Percentiles rank a stretch among this genome's conserved stretches.
Evolutionary conservation across 2,797 vertebrate species (phyloP).

Genomic region (Propithecus perrieri): DNA sequence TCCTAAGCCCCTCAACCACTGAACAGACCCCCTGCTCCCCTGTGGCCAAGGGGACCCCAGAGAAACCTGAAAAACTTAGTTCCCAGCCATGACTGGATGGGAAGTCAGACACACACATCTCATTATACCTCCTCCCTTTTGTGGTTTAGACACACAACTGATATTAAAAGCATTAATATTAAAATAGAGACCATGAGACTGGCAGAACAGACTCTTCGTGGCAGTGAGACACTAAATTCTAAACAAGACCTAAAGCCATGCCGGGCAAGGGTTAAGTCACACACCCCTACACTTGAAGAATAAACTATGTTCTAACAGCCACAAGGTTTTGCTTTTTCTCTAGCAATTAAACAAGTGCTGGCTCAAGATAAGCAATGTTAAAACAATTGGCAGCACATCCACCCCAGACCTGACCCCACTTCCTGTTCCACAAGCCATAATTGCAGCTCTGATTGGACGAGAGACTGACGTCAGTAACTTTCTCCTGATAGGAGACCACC

Average conservation of each 20-base stretch:
- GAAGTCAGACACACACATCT: not conserved
- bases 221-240: not conserved
- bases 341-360: not conserved
- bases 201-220: not conserved
- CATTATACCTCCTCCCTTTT: not conserved
- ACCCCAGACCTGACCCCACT: not conserved
- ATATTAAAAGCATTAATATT: too few relatives aligned
- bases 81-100: not conserved
- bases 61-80: not conserved
- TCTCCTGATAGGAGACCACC: not conserved
- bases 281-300: not conserved
- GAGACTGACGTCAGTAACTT: not conserved
- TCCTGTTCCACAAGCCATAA: not conserved
- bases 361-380: not conserved
- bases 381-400: not conserved
- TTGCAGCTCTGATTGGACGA: not conserved
- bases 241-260: not conserved
- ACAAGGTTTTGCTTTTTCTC: not conserved
- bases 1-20: not conserved
- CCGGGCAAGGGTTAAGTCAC: too few relatives aligned
- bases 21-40: not conserved
- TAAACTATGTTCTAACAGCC: not conserved
- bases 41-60: not conserved
- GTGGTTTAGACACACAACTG: not conserved
- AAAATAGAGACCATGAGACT: not conserved